Evolutionary conservation across 35 echinoderm and acorn worm genomes (phyloP).

Genomic region (Strongylocentrotus purpuratus): DNA sequence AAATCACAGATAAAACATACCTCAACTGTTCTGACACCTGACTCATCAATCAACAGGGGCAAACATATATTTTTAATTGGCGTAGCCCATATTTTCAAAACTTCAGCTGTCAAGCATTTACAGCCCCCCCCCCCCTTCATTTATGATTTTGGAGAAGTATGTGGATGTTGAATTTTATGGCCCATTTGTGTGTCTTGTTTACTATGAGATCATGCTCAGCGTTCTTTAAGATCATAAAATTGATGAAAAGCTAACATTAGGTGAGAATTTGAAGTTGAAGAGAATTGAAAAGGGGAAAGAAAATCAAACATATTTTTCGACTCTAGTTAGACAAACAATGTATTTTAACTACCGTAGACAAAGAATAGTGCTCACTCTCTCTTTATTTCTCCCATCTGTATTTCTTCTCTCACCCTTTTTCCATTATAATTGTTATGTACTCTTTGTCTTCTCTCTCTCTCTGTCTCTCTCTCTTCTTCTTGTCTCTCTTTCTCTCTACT

Average conservation of each 20-base stretch:
- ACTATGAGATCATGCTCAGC: not conserved
- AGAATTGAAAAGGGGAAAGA: not conserved
- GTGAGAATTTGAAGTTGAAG: not conserved
- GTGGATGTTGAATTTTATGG: not conserved
- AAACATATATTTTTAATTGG: not conserved
- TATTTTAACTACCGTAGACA: not conserved
- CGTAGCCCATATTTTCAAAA: not conserved
- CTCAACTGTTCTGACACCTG: not conserved
- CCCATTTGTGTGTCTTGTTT: not conserved
- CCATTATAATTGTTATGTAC: no score
- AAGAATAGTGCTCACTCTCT: not conserved
- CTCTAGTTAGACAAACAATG: not conserved
- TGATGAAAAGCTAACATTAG: not conserved
- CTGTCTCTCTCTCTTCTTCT: no score
- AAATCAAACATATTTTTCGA: not conserved
- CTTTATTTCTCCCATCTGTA: not conserved
- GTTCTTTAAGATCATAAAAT: not conserved
- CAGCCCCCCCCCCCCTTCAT: not conserved
- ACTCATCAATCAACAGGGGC: not conserved
- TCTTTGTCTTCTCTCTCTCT: no score
- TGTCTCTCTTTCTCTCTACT: no score
- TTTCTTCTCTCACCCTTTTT: not conserved
- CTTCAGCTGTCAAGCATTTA: not conserved
- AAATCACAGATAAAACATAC: not conserved
- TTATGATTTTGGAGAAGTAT: not conserved